Evolutionary conservation across 2,113 vertebrate genomes (phyloP), one percentile per base, ranked within the genome.

Genomic region (Odocoileus virginianus): DNA sequence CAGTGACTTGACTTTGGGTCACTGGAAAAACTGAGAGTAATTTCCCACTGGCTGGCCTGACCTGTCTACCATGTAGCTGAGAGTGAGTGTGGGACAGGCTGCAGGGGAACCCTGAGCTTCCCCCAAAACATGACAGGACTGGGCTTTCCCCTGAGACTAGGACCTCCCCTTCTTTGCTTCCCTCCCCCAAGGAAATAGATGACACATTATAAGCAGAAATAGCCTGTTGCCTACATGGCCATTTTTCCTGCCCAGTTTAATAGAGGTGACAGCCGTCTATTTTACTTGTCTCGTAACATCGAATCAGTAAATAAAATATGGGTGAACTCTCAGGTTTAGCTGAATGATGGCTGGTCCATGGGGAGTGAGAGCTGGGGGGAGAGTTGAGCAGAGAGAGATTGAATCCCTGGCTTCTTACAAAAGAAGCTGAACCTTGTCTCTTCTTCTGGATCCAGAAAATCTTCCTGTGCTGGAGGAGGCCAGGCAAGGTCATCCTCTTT

Each of bases 271-370:
- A 99, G 98, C 98, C 97, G 91, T 98, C 98, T 98, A 95, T 97
- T 98, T 87, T 89, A 55, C 98, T 98, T 97, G 97, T 96, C 98
- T 98, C 54, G 13, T 98, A 98, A 57, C 98, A 98, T 98, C 50
- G 91, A 97, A 98, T 83, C 98, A 98, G 98, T 98, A 98, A 99
- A 99, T 98, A 99, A 99, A 99, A 98, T 98, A 98, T 97, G 98
- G 96, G 98, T 7, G 76, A 98, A 98, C 98, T 97, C 94, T 94
- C 98, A 98, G 95, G 98, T 98, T 98, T 97, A 98, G 97, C 98
- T 97, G 98, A 99, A 98, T 98, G 98, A 98, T 14, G 96, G 67
- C 98, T 98, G 92, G 96, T 92, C 98, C 97, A 10, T 92, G 33
- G 98, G 98, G 97, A 96, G 83, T 23, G 95, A 96, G 98, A 92